phyloP scores from a whole-genome alignment of 1,140 invertebrate species.

The Episyrphus balteatus region DNA sequence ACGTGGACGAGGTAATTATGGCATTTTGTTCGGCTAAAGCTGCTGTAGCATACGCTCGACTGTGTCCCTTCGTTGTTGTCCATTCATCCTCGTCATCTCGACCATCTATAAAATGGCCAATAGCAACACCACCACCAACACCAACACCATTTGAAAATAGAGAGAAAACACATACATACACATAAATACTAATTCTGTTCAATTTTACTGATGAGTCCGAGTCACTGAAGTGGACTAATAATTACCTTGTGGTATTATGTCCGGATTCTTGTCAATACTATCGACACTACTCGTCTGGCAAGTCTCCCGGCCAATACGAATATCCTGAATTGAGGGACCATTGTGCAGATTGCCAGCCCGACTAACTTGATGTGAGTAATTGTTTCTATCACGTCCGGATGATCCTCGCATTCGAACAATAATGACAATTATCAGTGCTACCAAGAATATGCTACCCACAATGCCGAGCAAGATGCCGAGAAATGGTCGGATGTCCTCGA shows the following conservation, averaged over 20 bases:
- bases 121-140: not conserved
- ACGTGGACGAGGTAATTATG: constrained; percentile 31
- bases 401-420: constrained; percentile 52
- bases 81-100: constrained; percentile 33
- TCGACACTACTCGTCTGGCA: constrained; percentile 46
- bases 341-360: constrained; percentile 27
- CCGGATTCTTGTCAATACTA: constrained; percentile 64
- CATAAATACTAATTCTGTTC: no score
- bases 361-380: constrained; percentile 48
- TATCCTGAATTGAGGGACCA: constrained; percentile 34
- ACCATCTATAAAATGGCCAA: constrained; percentile 16
- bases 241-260: constrained; percentile 62
- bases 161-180: not conserved
- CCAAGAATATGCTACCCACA: constrained; percentile 56
- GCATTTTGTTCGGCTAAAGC: constrained; percentile 34
- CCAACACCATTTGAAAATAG: not conserved
- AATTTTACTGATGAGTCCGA: no score
- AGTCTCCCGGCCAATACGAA: constrained; percentile 32
- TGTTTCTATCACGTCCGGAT: constrained; percentile 50
- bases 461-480: constrained; percentile 59
- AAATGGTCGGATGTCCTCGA: constrained; percentile 59
- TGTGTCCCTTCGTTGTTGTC: constrained; percentile 30
- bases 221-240: constrained; percentile 1
- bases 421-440: constrained; percentile 62
- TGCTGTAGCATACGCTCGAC: constrained; percentile 32